A percentile compares a stretch with the other conserved stretches of the same genome.
phyloP scores from a whole-genome alignment of 2,888 invertebrate genomes.

The Pristionchus entomophagus region DNA sequence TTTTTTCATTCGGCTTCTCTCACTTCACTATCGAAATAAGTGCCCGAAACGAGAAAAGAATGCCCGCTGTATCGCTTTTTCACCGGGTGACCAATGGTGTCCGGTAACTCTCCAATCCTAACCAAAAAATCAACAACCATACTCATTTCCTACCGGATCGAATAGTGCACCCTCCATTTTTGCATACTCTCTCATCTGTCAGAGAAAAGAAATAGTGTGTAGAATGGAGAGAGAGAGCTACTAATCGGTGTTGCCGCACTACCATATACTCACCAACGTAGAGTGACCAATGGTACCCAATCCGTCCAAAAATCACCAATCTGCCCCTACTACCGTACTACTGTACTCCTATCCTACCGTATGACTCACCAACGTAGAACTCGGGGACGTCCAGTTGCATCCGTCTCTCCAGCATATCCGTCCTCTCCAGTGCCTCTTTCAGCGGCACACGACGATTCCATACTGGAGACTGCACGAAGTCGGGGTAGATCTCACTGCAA shows the following conservation, averaged over 20 bases:
- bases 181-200: too few relatives aligned
- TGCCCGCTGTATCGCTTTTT: too few relatives aligned
- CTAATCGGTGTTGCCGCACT: not conserved
- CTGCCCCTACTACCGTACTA: not conserved
- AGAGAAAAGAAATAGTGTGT: too few relatives aligned
- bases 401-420: slow-evolving; percentile 92
- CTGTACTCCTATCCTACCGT: not conserved
- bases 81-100: too few relatives aligned
- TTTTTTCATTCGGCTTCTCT: too few relatives aligned
- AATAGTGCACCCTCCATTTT: not conserved
- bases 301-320: not conserved
- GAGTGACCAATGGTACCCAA: too few relatives aligned
- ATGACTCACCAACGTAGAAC: slow-evolving; percentile 93
- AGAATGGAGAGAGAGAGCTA: too few relatives aligned
- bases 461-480: slow-evolving; percentile 72
- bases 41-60: too few relatives aligned
- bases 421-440: slow-evolving; percentile 88
- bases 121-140: too few relatives aligned
- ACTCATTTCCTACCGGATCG: not conserved
- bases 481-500: slow-evolving; percentile 72
- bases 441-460: slow-evolving; percentile 70
- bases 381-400: slow-evolving; percentile 91
- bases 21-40: too few relatives aligned
- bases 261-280: not conserved
- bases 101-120: too few relatives aligned